phyloP scores from a whole-genome alignment of 53 echinoderm and acorn worm genomes.

The Luidia sarsii region DNA sequence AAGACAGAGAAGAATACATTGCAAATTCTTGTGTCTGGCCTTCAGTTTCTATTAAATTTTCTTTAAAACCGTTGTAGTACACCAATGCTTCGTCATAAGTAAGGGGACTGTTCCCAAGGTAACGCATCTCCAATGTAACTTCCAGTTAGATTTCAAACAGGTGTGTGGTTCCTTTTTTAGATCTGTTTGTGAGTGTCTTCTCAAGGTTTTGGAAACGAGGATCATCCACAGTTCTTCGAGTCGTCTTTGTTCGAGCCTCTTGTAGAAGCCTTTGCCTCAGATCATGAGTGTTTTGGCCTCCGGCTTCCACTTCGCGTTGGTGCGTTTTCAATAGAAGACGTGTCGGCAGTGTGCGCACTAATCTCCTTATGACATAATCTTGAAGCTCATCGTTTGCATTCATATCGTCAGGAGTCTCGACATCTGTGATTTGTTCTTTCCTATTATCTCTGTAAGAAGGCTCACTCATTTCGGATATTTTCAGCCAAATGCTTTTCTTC shows the following conservation, averaged over 20 bases:
- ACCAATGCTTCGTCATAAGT: no score
- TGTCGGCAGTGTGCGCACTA: constrained; percentile 74
- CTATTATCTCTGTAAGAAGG: not conserved
- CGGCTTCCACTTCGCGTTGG: constrained; percentile 70
- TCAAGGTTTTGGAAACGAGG: constrained; percentile 68
- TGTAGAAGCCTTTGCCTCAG: constrained; percentile 60
- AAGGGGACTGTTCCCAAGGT: no score
- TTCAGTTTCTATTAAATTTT: no score
- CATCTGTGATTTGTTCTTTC: not conserved
- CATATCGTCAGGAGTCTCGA: not conserved
- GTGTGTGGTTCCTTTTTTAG: no score
- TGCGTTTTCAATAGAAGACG: constrained; percentile 71
- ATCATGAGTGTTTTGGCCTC: constrained; percentile 50
- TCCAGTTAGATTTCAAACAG: no score
- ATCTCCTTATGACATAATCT: constrained; percentile 63
- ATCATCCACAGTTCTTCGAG: constrained; percentile 61
- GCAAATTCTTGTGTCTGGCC: no score
- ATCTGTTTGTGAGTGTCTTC: constrained; percentile 45
- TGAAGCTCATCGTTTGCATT: constrained; percentile 27
- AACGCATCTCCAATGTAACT: no score
- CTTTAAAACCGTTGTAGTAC: no score
- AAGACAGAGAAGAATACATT: no score
- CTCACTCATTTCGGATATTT: constrained; percentile 10
- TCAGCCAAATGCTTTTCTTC: constrained; percentile 27
- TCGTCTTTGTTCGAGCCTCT: constrained; percentile 39